Percentiles rank a stretch among this genome's conserved stretches.
phyloP scores from a whole-genome alignment of 1,140 invertebrate species.

The Oncopodura yosiiana region DNA sequence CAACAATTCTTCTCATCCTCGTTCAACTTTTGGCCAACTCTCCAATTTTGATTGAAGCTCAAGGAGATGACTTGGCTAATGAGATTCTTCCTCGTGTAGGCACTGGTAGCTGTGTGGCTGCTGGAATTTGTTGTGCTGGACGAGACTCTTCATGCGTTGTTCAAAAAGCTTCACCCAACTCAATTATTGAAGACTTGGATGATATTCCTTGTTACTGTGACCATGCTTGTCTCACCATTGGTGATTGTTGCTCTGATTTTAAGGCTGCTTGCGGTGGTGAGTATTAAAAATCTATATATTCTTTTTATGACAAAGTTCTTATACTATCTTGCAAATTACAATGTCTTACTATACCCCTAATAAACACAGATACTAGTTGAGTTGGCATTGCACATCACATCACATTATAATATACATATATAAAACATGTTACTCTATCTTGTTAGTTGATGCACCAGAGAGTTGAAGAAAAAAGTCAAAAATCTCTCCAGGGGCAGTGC shows the following conservation, averaged over 20 bases:
- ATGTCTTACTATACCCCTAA: no score
- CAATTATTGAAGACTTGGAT: conserved; percentile 65
- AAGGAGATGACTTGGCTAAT: conserved; percentile 22
- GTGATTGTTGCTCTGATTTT: conserved; percentile 75
- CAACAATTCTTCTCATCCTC: no score
- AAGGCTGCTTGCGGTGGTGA: conserved; percentile 74
- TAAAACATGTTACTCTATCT: no score
- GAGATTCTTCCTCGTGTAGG: conserved; percentile 20
- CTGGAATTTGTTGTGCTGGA: conserved; percentile 46
- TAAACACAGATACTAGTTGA: no score
- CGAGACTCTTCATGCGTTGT: conserved; percentile 77
- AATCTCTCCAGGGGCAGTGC: no score
- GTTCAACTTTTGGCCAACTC: not conserved
- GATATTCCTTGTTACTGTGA: conserved; percentile 82
- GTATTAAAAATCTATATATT: no score
- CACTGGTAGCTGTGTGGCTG: conserved; percentile 14
- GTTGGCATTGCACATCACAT: no score
- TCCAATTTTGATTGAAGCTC: not conserved
- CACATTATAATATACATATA: no score
- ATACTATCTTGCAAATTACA: no score
- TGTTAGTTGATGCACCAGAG: no score
- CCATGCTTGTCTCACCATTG: conserved; percentile 73
- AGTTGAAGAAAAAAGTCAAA: no score
- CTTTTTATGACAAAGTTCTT: no score
- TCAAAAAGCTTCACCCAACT: conserved; percentile 63